Evolutionary conservation across 2,888 invertebrate species (phyloP).

Genomic region (Chrysina gloriosa): DNA sequence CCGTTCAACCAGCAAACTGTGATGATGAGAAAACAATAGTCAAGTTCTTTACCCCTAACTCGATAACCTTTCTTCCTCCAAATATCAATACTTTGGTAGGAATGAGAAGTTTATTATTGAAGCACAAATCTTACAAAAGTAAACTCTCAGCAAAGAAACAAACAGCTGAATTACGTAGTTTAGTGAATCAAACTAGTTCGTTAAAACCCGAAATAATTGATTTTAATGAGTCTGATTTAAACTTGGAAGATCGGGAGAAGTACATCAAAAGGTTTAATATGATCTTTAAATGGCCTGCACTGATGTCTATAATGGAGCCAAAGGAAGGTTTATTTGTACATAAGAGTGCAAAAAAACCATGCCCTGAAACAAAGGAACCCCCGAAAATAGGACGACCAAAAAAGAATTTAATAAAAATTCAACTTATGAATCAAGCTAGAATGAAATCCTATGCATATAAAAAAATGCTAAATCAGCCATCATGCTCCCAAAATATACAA

Average conservation of each 20-base stretch:
- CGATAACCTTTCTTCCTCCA: slow-evolving; percentile 47
- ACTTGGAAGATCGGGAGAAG: slow-evolving; percentile 27
- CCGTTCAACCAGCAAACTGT: not conserved
- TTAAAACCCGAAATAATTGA: not conserved
- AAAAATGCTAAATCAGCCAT: not conserved
- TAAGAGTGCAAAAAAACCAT: not conserved
- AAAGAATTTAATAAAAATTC: slow-evolving; percentile 39
- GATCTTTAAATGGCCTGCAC: slow-evolving; percentile 48
- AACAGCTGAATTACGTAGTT: not conserved
- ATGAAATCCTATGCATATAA: not conserved
- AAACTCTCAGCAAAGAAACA: slow-evolving; percentile 10
- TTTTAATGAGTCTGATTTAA: not conserved
- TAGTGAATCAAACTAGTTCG: too few species aligned
- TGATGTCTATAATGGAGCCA: slow-evolving; percentile 41
- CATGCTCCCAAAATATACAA: too few species aligned
- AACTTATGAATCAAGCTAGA: slow-evolving; percentile 43
- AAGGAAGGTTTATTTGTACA: slow-evolving; percentile 22
- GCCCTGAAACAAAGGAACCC: not conserved
- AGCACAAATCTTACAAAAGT: slow-evolving; percentile 46
- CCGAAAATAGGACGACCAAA: slow-evolving; percentile 44
- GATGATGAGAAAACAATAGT: not conserved
- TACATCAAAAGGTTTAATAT: slow-evolving; percentile 42
- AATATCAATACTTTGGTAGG: slow-evolving; percentile 51
- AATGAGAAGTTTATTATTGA: slow-evolving; percentile 51
- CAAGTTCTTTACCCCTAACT: not conserved